Percentiles rank a stretch among this genome's conserved stretches.
phyloP scores from a whole-genome alignment of 2,888 invertebrate genomes.

The Cephus nigrinus region DNA sequence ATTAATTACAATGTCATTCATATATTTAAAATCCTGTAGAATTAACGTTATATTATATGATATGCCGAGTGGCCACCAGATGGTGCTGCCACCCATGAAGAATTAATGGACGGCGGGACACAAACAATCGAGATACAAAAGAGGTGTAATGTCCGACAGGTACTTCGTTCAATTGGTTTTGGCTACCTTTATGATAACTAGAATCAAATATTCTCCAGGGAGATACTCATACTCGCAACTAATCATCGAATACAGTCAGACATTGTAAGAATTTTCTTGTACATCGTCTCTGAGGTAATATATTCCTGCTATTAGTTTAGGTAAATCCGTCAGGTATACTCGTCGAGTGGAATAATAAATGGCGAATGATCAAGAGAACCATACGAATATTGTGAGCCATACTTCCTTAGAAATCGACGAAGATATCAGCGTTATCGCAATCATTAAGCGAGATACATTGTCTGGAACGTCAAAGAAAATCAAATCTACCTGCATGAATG shows the following conservation, averaged over 20 bases:
- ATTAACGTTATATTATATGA: conserved; percentile 5
- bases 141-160: background rate
- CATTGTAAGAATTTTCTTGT: background rate
- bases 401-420: conserved; percentile 13
- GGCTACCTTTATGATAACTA: background rate
- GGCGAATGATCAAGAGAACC: background rate
- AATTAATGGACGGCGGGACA: background rate
- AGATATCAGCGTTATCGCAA: conserved; percentile 31
- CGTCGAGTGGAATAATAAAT: background rate
- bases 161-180: background rate
- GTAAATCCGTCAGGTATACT: background rate
- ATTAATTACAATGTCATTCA: background rate
- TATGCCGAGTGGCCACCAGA: conserved; percentile 26
- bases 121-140: conserved; percentile 23
- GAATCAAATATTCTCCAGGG: background rate
- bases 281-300: background rate
- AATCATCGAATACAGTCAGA: background rate
- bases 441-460: conserved; percentile 24
- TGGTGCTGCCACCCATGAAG: conserved; percentile 27
- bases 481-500: background rate
- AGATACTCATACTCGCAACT: background rate
- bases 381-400: background rate
- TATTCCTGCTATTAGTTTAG: background rate
- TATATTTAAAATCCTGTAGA: background rate
- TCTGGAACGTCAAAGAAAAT: background rate